phyloP scores from a whole-genome alignment of 1,140 invertebrate species.

The Leptinotarsa undecemlineata region DNA sequence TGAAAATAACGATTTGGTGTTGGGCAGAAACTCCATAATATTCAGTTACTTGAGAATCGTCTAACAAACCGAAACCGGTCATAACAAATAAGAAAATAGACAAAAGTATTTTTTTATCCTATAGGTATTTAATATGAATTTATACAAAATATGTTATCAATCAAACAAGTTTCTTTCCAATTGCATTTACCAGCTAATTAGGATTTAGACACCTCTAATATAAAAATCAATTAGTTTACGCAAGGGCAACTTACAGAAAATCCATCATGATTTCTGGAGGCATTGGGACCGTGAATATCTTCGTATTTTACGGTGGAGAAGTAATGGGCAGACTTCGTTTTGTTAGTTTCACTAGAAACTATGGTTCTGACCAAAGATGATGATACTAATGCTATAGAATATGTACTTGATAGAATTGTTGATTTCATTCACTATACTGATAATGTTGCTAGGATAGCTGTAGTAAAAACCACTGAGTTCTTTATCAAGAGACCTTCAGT shows the following conservation, averaged over 20 bases:
- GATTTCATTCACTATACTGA: conserved; percentile 43
- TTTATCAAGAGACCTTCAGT: conserved; percentile 9
- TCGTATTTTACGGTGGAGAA: background rate
- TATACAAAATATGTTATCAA: too few species aligned
- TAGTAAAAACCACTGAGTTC: conserved; percentile 21
- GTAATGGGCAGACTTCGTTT: background rate
- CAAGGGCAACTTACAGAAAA: background rate
- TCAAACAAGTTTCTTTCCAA: background rate
- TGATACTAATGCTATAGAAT: conserved; percentile 39
- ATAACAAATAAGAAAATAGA: too few species aligned
- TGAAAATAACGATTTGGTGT: too few species aligned
- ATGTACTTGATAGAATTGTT: conserved; percentile 50
- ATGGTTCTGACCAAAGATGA: conserved; percentile 45
- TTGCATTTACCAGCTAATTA: conserved; percentile 17
- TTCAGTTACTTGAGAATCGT: too few species aligned
- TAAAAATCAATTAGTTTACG: background rate
- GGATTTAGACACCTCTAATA: background rate
- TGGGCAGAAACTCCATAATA: too few species aligned
- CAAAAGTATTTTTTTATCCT: too few species aligned
- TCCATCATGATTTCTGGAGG: conserved; percentile 23
- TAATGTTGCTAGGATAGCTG: conserved; percentile 28
- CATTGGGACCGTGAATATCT: background rate
- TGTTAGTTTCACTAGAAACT: conserved; percentile 3
- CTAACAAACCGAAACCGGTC: too few species aligned
- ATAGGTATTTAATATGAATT: too few species aligned